Conservation (phyloP, 2,888 invertebrate species). For the Diarsia rubi region DNA sequence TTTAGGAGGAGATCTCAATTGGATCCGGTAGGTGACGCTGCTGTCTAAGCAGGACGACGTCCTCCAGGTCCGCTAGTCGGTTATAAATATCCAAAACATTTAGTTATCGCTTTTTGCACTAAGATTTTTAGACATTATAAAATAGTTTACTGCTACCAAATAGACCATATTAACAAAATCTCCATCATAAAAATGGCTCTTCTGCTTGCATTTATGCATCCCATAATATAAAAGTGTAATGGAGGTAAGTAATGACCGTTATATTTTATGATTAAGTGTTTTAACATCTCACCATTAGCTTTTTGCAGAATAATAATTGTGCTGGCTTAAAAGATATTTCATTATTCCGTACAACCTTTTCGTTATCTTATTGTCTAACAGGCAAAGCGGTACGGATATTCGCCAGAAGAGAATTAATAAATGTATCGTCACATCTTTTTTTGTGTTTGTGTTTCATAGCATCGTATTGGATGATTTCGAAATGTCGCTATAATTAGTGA, state of each 20-base stretch:
- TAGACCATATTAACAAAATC: neutral
- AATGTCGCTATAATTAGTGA: too few relatives aligned
- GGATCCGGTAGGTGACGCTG: too few relatives aligned
- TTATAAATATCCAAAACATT: too few relatives aligned
- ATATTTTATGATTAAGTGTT: constrained; percentile 57
- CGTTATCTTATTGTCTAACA: neutral
- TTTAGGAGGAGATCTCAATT: too few relatives aligned
- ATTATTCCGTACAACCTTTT: constrained; percentile 13
- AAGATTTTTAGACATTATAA: neutral
- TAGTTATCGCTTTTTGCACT: neutral
- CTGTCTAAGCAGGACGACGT: too few relatives aligned
- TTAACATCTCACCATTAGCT: constrained; percentile 54
- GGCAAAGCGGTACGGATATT: neutral
- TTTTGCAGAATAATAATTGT: constrained; percentile 25
- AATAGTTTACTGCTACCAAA: neutral
- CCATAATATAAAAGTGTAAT: constrained; percentile 42
- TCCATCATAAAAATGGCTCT: neutral
- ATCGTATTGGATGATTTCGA: too few relatives aligned
- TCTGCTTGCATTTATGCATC: constrained; percentile 25
- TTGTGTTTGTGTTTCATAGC: too few relatives aligned
- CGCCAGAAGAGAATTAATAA: neutral
- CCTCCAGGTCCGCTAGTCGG: too few relatives aligned
- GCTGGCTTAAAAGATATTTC: constrained; percentile 27
- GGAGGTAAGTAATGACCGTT: constrained; percentile 46
- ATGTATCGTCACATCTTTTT: too few relatives aligned